A percentile compares a stretch with the other conserved stretches of the same genome.
Evolutionary conservation across 2,888 invertebrate species (phyloP).

Genomic region (Dyspetes luteomarginatus): DNA sequence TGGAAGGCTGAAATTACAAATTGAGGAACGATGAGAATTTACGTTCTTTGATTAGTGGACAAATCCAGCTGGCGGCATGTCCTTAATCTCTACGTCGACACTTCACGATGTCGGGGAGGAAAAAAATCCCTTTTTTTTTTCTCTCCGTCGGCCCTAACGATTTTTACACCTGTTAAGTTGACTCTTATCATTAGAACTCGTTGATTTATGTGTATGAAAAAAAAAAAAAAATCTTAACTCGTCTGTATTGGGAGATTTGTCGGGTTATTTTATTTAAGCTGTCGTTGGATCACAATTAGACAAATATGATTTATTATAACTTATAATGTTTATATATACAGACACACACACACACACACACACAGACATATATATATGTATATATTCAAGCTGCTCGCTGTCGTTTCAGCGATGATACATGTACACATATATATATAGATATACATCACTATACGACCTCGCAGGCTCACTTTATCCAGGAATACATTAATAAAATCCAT

Average conservation of each 20-base stretch:
- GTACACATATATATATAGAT: background rate
- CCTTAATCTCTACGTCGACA: too few relatives aligned
- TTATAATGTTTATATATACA: too few relatives aligned
- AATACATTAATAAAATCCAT: constrained; percentile 50
- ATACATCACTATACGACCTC: constrained; percentile 20
- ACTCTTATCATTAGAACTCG: background rate
- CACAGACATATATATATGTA: too few relatives aligned
- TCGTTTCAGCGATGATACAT: background rate
- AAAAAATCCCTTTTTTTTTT: constrained; percentile 29
- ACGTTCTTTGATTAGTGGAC: too few relatives aligned
- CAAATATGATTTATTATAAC: too few relatives aligned
- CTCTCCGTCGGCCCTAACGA: background rate
- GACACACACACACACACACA: too few relatives aligned
- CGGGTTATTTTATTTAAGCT: constrained; percentile 5
- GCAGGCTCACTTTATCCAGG: constrained; percentile 3
- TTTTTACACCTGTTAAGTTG: constrained; percentile 50
- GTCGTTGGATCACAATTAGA: constrained; percentile 43
- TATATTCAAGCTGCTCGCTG: too few relatives aligned
- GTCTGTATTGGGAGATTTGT: constrained; percentile 15
- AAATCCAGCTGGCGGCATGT: too few relatives aligned
- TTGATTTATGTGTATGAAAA: constrained; percentile 59
- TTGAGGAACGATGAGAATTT: constrained; percentile 29
- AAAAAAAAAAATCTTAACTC: constrained; percentile 31
- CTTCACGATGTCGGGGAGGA: too few relatives aligned
- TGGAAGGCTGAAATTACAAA: constrained; percentile 16